Evolutionary conservation across 2,888 invertebrate genomes (phyloP).

Genomic region (Yponomeuta evonymella): DNA sequence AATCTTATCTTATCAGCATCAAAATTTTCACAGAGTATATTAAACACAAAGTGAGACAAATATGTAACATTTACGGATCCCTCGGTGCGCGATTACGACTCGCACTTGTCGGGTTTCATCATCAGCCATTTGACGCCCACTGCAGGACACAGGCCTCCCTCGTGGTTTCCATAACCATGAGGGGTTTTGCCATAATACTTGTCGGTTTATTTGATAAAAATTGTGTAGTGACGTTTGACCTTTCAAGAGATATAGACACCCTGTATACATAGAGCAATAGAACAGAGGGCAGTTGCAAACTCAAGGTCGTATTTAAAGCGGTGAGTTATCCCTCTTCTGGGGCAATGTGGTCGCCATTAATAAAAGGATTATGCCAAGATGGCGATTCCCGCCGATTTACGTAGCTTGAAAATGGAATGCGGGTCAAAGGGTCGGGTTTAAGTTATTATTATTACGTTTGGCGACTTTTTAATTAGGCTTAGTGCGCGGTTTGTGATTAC

Average conservation of each 20-base stretch:
- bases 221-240: too few species aligned
- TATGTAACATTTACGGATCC: too few species aligned
- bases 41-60: too few species aligned
- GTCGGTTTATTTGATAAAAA: too few species aligned
- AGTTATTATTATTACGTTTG: neutral
- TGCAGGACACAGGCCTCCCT: too few species aligned
- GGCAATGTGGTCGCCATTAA: conserved; percentile 12
- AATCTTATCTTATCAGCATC: too few species aligned
- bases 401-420: conserved; percentile 8
- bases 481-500: neutral
- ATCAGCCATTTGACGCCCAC: too few species aligned
- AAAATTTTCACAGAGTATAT: too few species aligned
- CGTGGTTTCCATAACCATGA: too few species aligned
- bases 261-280: neutral
- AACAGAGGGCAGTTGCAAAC: neutral
- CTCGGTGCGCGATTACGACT: too few species aligned
- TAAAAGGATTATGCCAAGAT: conserved; percentile 10
- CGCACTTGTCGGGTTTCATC: too few species aligned
- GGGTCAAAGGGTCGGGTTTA: neutral
- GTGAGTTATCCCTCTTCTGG: neutral
- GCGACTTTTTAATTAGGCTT: neutral
- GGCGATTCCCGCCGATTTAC: neutral
- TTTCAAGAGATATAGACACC: neutral
- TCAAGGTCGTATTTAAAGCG: conserved; percentile 11
- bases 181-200: too few species aligned